Conservation (phyloP, 2,888 invertebrate genomes). For the Aradus depressus region DNA sequence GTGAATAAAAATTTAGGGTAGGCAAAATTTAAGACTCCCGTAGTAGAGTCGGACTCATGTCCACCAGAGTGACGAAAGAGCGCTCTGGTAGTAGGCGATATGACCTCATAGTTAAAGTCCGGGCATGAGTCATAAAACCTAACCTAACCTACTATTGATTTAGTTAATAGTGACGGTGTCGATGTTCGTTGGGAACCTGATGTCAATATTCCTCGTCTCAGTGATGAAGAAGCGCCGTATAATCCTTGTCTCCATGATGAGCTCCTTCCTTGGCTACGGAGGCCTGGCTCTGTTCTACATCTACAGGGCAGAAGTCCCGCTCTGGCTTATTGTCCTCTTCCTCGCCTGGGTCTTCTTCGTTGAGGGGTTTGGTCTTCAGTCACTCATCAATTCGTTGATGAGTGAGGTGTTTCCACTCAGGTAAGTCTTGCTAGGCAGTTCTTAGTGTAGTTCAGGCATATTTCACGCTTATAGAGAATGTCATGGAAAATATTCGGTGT, state of each 20-base stretch:
- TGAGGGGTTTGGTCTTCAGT: slow-evolving; percentile 6
- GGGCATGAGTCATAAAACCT: too few relatives aligned
- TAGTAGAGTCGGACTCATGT: too few relatives aligned
- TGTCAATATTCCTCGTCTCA: slow-evolving; percentile 2
- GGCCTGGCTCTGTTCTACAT: neutral
- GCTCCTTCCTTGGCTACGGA: slow-evolving; percentile 1
- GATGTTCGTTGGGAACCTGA: slow-evolving; percentile 2
- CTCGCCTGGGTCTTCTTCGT: slow-evolving; percentile 5
- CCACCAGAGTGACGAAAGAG: too few relatives aligned
- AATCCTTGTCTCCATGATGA: slow-evolving; percentile 1
- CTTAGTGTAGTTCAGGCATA: too few relatives aligned
- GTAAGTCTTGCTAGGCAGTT: neutral
- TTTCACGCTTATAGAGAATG: too few relatives aligned
- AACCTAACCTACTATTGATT: too few relatives aligned
- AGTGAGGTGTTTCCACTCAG: slow-evolving; percentile 9
- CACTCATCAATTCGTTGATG: slow-evolving; percentile 5
- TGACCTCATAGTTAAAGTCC: too few relatives aligned
- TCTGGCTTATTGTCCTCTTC: neutral
- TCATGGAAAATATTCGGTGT: too few relatives aligned
- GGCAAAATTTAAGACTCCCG: too few relatives aligned
- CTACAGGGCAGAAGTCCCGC: neutral
- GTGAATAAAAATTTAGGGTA: too few relatives aligned
- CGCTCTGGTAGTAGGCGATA: too few relatives aligned
- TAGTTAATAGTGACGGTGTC: slow-evolving; percentile 3
- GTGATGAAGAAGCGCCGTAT: neutral